Percentiles rank a stretch among this genome's conserved stretches.
Conservation (phyloP, 2,888 invertebrate genomes). For the Entomobrya multifasciata region DNA sequence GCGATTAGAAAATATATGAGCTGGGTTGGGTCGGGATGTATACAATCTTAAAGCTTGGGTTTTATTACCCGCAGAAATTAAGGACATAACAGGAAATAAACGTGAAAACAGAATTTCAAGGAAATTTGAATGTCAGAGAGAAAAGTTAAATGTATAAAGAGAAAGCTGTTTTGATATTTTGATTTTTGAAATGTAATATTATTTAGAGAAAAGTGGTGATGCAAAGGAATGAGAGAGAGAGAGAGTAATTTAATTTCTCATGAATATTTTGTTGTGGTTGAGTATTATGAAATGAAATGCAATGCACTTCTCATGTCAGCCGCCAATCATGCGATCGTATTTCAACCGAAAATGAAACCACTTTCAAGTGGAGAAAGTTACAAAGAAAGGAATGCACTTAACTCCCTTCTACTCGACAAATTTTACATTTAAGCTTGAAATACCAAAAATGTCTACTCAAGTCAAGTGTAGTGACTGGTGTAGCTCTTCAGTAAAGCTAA, state of each 20-base stretch:
- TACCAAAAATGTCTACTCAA: neutral
- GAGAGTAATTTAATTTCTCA: constrained; percentile 23
- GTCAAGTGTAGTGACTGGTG: neutral
- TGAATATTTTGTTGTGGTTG: constrained; percentile 39
- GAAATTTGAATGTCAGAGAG: constrained; percentile 9
- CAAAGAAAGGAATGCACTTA: constrained; percentile 35
- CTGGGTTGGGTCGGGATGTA: neutral
- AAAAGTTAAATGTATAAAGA: neutral
- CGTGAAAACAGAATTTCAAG: constrained; percentile 38
- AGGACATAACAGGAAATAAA: constrained; percentile 21
- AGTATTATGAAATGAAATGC: neutral
- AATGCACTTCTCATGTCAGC: constrained; percentile 61
- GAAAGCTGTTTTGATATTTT: constrained; percentile 24
- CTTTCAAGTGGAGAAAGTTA: constrained; percentile 59
- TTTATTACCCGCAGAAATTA: constrained; percentile 42
- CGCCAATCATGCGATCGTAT: constrained; percentile 59
- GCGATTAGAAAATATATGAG: constrained; percentile 12
- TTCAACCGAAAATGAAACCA: constrained; percentile 27
- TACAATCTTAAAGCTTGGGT: neutral
- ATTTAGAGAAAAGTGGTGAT: neutral
- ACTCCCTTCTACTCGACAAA: constrained; percentile 10
- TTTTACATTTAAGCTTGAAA: neutral
- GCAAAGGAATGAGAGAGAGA: neutral
- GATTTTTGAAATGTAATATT: constrained; percentile 41
- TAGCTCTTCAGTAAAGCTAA: neutral